These are phyloP conservation scores for Eumerus sabulonum DNA, from an alignment of 2,888 invertebrate species.

Conservation along the genomic window DNA sequence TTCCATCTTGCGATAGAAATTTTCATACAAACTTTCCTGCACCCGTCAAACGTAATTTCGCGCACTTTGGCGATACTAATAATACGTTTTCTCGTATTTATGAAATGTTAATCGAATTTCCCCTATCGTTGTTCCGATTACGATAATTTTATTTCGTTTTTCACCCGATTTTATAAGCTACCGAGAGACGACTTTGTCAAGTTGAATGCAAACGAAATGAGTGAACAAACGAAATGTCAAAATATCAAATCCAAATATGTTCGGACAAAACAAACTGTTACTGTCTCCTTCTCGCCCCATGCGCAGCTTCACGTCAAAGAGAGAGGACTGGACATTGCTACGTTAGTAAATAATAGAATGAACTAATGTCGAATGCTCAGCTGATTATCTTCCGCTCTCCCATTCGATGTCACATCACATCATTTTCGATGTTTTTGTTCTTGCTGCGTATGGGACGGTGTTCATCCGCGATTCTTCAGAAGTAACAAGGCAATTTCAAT, in stretches of 20 bases:
- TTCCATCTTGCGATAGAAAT: neutral
- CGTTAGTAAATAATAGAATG: conserved; percentile 56
- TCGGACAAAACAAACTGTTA: no score
- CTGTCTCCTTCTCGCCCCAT: neutral
- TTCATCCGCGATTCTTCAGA: no score
- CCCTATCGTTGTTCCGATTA: no score
- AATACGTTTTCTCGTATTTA: no score
- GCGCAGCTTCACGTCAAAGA: neutral
- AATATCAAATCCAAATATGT: conserved; percentile 10
- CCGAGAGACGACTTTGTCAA: neutral
- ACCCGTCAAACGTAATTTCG: neutral
- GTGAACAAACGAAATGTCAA: conserved; percentile 47
- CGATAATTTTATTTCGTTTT: no score
- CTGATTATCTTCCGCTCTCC: conserved; percentile 44
- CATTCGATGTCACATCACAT: neutral
- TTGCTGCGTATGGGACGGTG: no score
- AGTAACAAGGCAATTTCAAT: no score
- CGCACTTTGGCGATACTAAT: neutral
- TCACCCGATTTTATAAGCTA: no score
- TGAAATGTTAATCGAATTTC: no score
- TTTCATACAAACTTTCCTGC: conserved; percentile 24
- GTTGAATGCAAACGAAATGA: conserved; percentile 23
- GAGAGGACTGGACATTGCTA: conserved; percentile 4
- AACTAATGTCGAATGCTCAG: conserved; percentile 44
- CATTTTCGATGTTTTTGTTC: no score